Evolutionary conservation across 2,113 vertebrate genomes (phyloP), one percentile per base, ranked within the genome.

Genomic region (Junco hyemalis): DNA sequence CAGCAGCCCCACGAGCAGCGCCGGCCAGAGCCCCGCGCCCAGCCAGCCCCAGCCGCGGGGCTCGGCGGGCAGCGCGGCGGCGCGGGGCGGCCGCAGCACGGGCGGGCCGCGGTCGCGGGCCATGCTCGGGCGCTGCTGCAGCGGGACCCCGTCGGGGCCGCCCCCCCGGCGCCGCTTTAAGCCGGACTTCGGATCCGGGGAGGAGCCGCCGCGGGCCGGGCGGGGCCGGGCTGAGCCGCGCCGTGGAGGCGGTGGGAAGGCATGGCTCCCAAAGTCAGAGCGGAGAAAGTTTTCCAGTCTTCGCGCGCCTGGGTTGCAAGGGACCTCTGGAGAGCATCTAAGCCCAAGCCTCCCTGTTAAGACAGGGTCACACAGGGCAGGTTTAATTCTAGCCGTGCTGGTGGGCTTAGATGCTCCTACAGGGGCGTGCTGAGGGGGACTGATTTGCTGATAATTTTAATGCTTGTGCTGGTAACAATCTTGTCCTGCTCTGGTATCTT

Each of bases 1-100:
- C 50, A 97, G 71, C 40, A 97, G 65, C n/a, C 89, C 95, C 65
- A 95, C 53, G 56, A 96, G n/a, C 78, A 95, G 63, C 64, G 92
- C 95, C 51, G 90, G 81, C 95, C 94, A 93, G 36, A 94, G 84
- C 59, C 90, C 95, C 50, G 21, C 42, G 18, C 53, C 50, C 42
- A 85, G 47, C 80, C 81, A 82, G 57, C 60, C 65, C 81, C 81
- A 82, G 63, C 17, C 69, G n/a, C 63, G 57, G 78, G 65, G 12
- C 64, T 65, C 69, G 15, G 64, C 64, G 64, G 64, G 64, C 64
- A 70, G 50, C 50, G 26, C 26, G 50, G 50, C 50, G 6, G 50
- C 50, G 50, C 25, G 50, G 48, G 48, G 25, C 48, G 48, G 48
- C 48, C 48, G 48, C 48, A 50, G 68, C 31, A 54, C 70, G 33